A percentile compares a stretch with the other conserved stretches of the same genome.
phyloP scores from a whole-genome alignment of 2,797 vertebrate genomes.

The Brachymystax lenok region DNA sequence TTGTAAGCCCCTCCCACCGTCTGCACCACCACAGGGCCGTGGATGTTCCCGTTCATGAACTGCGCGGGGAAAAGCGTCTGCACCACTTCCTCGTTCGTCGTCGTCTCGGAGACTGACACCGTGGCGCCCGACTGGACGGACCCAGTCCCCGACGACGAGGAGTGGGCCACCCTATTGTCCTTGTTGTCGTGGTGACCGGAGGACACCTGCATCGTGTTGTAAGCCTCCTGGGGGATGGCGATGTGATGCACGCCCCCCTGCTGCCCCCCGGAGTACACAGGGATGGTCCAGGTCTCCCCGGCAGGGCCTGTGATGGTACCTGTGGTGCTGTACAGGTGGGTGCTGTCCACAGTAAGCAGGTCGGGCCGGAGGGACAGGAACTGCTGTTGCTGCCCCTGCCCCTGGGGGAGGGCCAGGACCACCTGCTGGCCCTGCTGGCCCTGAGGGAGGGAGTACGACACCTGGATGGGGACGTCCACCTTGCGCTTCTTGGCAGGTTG shows the following conservation, averaged over 20 bases:
- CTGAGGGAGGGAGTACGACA: conserved; percentile 93
- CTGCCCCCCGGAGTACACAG: conserved; percentile 94
- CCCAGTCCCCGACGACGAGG: conserved; percentile 45
- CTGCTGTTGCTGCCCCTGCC: conserved; percentile 98
- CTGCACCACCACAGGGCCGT: conserved; percentile 99
- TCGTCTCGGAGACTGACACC: conserved; percentile 76
- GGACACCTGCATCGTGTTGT: conserved; percentile 88
- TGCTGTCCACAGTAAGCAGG: conserved; percentile 97
- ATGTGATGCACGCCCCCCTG: conserved; percentile 98
- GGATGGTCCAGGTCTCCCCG: conserved; percentile 99
- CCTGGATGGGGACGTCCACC: conserved; percentile 94
- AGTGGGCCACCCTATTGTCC: conserved; percentile 67
- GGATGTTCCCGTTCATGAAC: conserved; percentile 99
- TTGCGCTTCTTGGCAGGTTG: conserved; percentile 99
- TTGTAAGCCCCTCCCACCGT: conserved; percentile 94
- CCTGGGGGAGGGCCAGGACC: conserved; percentile 96
- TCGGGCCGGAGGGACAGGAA: conserved; percentile 96
- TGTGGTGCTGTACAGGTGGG: conserved; percentile 94
- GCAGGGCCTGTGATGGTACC: conserved; percentile 98
- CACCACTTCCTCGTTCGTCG: conserved; percentile 94
- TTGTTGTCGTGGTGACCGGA: conserved; percentile 81
- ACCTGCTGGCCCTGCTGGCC: conserved; percentile 89
- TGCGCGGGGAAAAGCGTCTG: conserved; percentile 96
- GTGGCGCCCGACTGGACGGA: conserved; percentile 76
- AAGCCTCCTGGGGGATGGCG: conserved; percentile 96